Base-by-base conservation (phyloP, 2,888 invertebrate genomes). In the Hirudinaria manillensis region DNA sequence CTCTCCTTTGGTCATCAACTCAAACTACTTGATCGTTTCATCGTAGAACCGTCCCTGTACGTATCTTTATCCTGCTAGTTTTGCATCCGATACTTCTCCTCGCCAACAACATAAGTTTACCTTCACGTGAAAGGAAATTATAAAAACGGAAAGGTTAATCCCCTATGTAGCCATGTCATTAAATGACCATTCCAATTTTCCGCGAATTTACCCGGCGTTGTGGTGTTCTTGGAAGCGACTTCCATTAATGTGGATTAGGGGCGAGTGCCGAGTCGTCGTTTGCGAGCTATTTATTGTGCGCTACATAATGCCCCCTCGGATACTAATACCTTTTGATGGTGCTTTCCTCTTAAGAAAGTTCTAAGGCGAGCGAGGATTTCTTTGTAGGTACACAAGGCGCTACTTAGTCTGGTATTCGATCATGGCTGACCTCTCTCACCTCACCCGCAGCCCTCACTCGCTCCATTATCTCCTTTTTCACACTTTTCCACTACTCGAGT, bases 271-370 rank as follows among this genome's bases (percentile, higher is more conserved):
- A 61, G 61, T 61, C 61, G 61, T 61, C 61, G 61, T 61, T 61
- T 61, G 61, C 61, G 61, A 61, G 61, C 61, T 61, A 29, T 61
- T 61, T 61, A 61, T 61, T 61, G 61, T 61, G 29, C 24, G 61
- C 61, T 29, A 24, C 61, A 29, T 61, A 24, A 29, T 61, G 29
- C 61, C 61, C 24, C 13, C 61, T 61, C 61, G 29, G 61, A 21
- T 61, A n/a, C 29, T 61, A 61, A 61, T 24, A 21, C 61, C 61
- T 61, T 27, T 61, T 61, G 24, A 61, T 61, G 61, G 29, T 24
- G 29, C 61, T n/a, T 61, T 29, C n/a, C 61, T 29, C 61, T 10
- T 19, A 45, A 7, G 45, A 45, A n/a, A 45, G 45, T 45, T 45
- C 45, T 45, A 45, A 45, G 45, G 45, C 45, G 3, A 16, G 13